A percentile compares a stretch with the other conserved stretches of the same genome.
phyloP scores from a whole-genome alignment of 1,140 invertebrate species.

The Lepidurus couesii region DNA sequence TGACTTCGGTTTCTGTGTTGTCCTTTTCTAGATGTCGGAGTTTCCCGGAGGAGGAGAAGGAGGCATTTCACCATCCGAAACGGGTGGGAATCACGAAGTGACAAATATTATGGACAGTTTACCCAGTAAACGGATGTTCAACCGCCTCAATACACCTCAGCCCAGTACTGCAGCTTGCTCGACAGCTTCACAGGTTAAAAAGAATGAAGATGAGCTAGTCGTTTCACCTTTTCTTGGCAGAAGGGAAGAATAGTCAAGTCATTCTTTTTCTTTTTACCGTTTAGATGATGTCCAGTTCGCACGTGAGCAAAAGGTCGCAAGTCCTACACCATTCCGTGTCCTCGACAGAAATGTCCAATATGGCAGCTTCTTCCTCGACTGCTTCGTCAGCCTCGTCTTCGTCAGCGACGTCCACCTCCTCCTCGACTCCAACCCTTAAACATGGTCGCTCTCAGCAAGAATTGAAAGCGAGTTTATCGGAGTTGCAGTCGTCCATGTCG shows the following conservation, averaged over 20 bases:
- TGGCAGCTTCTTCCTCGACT: constrained; percentile 17
- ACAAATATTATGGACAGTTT: constrained; percentile 28
- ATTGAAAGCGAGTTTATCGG: constrained; percentile 65
- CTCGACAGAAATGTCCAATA: constrained; percentile 27
- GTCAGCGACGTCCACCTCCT: constrained; percentile 24
- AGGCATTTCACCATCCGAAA: not conserved
- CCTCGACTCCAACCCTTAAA: constrained; percentile 24
- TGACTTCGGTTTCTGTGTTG: constrained; percentile 6
- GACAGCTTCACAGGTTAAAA: not conserved
- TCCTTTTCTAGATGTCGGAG: constrained; percentile 23
- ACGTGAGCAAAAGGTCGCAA: constrained; percentile 12
- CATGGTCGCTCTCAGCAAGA: constrained; percentile 37
- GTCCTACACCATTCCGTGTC: constrained; percentile 34
- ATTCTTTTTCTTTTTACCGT: not conserved
- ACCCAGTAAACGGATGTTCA: constrained; percentile 25
- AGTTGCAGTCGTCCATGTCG: constrained; percentile 67
- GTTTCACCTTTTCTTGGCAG: not conserved
- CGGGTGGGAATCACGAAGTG: constrained; percentile 22
- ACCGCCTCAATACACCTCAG: not conserved
- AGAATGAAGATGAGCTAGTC: not conserved
- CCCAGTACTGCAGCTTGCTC: constrained; percentile 22
- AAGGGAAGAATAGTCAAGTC: not conserved
- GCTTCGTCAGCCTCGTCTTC: constrained; percentile 12
- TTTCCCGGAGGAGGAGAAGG: constrained; percentile 25
- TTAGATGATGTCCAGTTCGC: not conserved